Conservation (phyloP, 2,888 invertebrate genomes). For the Argyresthia albistria region DNA sequence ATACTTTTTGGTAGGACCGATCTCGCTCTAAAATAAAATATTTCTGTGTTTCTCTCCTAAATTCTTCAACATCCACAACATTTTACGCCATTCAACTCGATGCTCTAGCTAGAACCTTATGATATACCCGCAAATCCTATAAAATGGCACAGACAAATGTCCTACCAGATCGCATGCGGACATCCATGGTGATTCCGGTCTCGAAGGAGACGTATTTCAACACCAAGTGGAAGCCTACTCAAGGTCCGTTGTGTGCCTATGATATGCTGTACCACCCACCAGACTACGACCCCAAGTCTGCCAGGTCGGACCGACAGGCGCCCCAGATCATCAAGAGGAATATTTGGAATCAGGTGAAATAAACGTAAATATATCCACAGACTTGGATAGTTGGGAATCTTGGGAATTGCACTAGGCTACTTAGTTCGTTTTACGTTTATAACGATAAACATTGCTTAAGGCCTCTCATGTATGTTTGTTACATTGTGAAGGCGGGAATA, state of each 20-base stretch:
- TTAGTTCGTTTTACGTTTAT: too few relatives aligned
- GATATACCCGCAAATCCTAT: not conserved
- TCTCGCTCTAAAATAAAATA: not conserved
- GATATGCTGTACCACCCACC: constrained; percentile 63
- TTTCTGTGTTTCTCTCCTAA: not conserved
- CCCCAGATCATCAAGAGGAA: constrained; percentile 50
- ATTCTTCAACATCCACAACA: not conserved
- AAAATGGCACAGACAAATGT: not conserved
- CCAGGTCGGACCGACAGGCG: constrained; percentile 52
- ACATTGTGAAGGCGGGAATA: too few relatives aligned
- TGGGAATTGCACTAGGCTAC: too few relatives aligned
- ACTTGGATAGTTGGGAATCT: too few relatives aligned
- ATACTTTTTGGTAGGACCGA: too few relatives aligned
- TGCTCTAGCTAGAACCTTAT: not conserved
- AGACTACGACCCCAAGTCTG: constrained; percentile 54
- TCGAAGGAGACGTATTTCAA: constrained; percentile 49
- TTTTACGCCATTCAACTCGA: not conserved
- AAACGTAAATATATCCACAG: too few relatives aligned
- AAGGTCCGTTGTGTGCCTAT: constrained; percentile 41
- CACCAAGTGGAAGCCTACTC: constrained; percentile 38
- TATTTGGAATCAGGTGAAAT: constrained; percentile 50
- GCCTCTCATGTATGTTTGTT: too few relatives aligned
- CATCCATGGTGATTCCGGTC: constrained; percentile 49
- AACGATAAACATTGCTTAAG: too few relatives aligned
- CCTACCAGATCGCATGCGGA: constrained; percentile 26